Conservation (phyloP, 2,113 vertebrate genomes). For the Pedetes capensis region DNA sequence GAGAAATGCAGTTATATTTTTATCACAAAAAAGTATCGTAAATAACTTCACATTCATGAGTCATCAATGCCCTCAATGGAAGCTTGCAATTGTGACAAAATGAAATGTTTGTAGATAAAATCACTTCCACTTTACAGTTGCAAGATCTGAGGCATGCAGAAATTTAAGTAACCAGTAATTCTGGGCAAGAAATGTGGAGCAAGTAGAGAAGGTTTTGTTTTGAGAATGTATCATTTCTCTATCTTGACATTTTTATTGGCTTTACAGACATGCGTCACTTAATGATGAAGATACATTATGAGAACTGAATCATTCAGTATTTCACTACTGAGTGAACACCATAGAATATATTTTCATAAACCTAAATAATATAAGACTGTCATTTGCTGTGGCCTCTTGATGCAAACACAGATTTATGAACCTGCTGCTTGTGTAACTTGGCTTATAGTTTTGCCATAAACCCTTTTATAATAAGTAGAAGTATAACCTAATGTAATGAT, state of each 20-base stretch:
- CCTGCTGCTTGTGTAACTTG: background rate
- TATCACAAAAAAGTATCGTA: constrained; percentile 8
- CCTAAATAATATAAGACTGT: background rate
- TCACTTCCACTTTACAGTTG: background rate
- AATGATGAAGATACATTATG: background rate
- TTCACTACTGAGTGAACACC: background rate
- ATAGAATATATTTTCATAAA: background rate
- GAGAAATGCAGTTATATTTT: constrained; percentile 20
- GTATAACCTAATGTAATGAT: background rate
- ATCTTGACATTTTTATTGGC: background rate
- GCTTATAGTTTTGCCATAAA: background rate
- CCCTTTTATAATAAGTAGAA: background rate
- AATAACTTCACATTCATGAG: constrained; percentile 31
- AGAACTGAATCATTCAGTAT: background rate
- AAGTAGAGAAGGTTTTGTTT: background rate
- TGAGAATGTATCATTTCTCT: background rate
- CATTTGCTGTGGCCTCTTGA: background rate
- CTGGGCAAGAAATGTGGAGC: background rate
- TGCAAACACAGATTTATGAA: background rate
- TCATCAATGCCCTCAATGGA: constrained; percentile 20
- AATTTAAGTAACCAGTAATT: background rate
- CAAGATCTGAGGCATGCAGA: background rate
- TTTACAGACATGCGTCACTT: background rate
- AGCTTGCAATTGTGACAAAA: background rate
- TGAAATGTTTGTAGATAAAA: background rate